These are phyloP conservation scores for Echinarachnius parma DNA, from an alignment of 53 echinoderm and acorn worm genomes.

Conservation along the genomic window DNA sequence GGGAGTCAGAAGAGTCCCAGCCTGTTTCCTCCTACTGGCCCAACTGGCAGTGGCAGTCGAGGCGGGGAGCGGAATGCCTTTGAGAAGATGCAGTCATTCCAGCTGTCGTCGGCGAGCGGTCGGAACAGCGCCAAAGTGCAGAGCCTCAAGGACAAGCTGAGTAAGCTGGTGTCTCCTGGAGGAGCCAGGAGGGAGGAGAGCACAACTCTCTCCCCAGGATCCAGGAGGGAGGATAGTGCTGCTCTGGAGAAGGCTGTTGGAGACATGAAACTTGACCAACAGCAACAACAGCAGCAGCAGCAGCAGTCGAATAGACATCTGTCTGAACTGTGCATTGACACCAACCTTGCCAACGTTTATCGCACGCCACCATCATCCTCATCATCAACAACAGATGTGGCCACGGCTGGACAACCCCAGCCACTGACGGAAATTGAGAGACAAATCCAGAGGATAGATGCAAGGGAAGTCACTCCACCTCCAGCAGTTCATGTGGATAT, in stretches of 20 bases:
- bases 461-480: not conserved
- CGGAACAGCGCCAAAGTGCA: slow-evolving; percentile 45
- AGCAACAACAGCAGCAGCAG: slow-evolving; percentile 8
- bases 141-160: slow-evolving; percentile 44
- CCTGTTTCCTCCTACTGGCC: not conserved
- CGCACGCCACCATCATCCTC: too few relatives aligned
- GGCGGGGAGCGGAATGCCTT: slow-evolving; percentile 27
- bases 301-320: not conserved
- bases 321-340: slow-evolving; percentile 35
- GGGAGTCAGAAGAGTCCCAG: slow-evolving; percentile 22
- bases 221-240: slow-evolving; percentile 9
- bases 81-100: slow-evolving; percentile 39
- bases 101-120: slow-evolving; percentile 37
- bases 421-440: slow-evolving; percentile 40
- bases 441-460: slow-evolving; percentile 40
- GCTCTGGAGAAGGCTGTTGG: not conserved
- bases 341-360: slow-evolving; percentile 18
- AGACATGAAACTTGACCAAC: slow-evolving; percentile 8
- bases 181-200: too few relatives aligned
- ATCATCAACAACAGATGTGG: not conserved
- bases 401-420: slow-evolving; percentile 14
- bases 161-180: slow-evolving; percentile 16
- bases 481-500: too few relatives aligned
- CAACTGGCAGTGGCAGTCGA: not conserved
- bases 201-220: slow-evolving; percentile 5